These are phyloP conservation scores for Physocephala rufipes DNA, from an alignment of 2,888 invertebrate genomes.

Conservation along the genomic window DNA sequence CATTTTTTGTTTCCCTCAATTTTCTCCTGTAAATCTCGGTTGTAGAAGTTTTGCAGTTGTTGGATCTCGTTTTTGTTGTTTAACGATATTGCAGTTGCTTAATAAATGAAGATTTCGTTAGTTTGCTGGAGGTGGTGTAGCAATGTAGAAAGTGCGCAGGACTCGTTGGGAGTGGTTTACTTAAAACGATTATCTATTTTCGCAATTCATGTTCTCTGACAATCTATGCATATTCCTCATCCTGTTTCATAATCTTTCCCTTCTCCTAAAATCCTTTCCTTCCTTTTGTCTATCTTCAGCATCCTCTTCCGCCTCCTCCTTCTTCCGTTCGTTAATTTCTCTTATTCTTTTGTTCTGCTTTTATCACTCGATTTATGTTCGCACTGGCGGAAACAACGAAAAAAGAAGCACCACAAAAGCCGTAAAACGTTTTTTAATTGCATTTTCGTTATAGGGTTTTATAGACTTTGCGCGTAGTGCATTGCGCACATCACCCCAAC, in stretches of 20 bases:
- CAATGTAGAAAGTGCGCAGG: too few species aligned
- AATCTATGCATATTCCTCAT: neutral
- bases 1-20: neutral
- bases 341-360: neutral
- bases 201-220: neutral
- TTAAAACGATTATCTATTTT: neutral
- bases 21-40: constrained; percentile 12
- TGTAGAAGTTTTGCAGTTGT: constrained; percentile 15
- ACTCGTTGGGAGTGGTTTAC: neutral
- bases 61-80: constrained; percentile 17
- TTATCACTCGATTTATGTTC: neutral
- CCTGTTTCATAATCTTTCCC: neutral
- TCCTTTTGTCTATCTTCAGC: neutral
- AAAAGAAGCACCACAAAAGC: constrained; percentile 52
- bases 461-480: constrained; percentile 53
- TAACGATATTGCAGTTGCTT: neutral
- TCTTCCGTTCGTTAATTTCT: too few species aligned
- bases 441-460: constrained; percentile 64
- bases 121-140: too few species aligned
- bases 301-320: neutral
- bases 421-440: constrained; percentile 66
- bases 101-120: neutral
- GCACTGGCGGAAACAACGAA: constrained; percentile 28
- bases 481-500: neutral
- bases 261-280: neutral